Evolutionary conservation across 2,888 invertebrate genomes (phyloP), one percentile per base, ranked within the genome.

Genomic region (Chrysomela aeneicollis): DNA sequence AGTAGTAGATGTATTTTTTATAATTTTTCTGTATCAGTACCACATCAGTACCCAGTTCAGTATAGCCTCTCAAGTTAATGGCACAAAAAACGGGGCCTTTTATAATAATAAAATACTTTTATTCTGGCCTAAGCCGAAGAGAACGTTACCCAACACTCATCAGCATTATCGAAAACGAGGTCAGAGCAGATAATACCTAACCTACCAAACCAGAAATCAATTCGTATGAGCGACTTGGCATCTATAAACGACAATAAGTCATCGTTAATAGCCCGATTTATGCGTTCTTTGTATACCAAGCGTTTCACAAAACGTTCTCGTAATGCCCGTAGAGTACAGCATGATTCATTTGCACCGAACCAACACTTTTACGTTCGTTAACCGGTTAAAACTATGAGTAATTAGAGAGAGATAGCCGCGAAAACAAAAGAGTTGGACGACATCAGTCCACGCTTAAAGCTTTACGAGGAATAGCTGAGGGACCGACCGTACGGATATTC

Each of bases 311-410:
- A 57, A 58, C 49, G 42, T 65, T 61, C 61, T 62, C 59, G 55
- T 59, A 66, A 62, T 54, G 53, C 22, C 18, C 35, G 35, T 2
- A 35, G 35, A 42, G 15, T 15, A 6, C 12, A 42, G 37, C 46
- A 61, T 63, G 63, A 63, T 47, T 63, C 63, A 63, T 63, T 42
- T 42, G n/a, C 42, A 12, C 42, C 6, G 15, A 42, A 12, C n/a
- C 10, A 15, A 18, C 47, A 49, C 37, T 18, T n/a, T n/a, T 32
- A 17, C 59, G 59, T 61, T 65, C 59, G 62, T 67, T 67, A 69
- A 59, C 61, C 61, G 64, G 69, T 63, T 65, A 67, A 69, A 67
- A 69, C 66, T 53, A 61, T 69, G 69, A 66, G 63, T 69, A 69
- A 69, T 64, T 64, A 63, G 59, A 57, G 59, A 68, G 52, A 62